Evolutionary conservation across 2,888 invertebrate genomes (phyloP), one percentile per base, ranked within the genome.

Genomic region (Nomada ruficornis): DNA sequence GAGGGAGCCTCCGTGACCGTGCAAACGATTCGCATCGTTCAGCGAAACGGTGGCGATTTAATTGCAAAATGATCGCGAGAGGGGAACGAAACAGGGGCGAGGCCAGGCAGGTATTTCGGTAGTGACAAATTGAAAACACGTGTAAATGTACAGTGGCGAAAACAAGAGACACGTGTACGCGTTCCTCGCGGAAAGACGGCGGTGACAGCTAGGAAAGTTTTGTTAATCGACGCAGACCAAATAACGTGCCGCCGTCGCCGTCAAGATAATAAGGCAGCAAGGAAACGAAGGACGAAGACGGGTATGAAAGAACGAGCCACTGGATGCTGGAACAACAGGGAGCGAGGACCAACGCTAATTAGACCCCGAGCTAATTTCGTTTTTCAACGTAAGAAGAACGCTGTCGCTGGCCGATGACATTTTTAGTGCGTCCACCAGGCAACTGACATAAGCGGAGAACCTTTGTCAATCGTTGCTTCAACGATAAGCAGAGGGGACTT

Each of bases 81-180:
- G 9, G 23, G 0, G 23, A 15, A n/a, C 47, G 54, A 36, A 36
- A 15, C 29, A 29, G 10, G 2, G 20, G 1, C 5, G n/a, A 2
- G 23, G 23, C 50, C 47, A 47, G 18, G 50, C 47, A 18, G 15
- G 60, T 88, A 87, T 89, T 85, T 89, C 81, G 80, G 88, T 82
- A 89, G 73, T 84, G 89, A 86, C 85, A 88, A 88, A 88, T 89
- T 89, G 86, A 85, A 88, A 88, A 86, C 87, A 89, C 77, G 83
- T 88, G 87, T 87, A 83, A 86, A 78, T 79, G 65, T 47, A 74
- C 54, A 36, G 65, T 68, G 57, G 11, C 65, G 72, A 68, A 80
- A 86, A 83, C 71, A 83, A 83, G 80, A 52, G 84, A 78, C 84
- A 82, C 82, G 82, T 86, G 86, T 80, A 70, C 36, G 63, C 42